Conservation (phyloP, 2,797 vertebrate species). For the Crenuchus spilurus region DNA sequence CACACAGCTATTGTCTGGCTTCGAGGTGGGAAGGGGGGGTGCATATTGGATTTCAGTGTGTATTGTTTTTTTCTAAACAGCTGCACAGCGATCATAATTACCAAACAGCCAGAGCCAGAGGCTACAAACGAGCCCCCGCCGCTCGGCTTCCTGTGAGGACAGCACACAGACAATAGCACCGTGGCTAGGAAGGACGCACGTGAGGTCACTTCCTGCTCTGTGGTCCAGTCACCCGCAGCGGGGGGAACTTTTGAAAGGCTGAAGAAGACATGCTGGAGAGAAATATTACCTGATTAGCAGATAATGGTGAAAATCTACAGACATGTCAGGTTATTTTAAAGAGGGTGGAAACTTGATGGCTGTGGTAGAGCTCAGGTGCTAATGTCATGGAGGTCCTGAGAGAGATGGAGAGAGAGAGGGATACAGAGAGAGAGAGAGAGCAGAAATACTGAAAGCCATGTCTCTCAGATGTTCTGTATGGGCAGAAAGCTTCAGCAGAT, state of each 20-base stretch:
- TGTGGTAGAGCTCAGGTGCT: neutral
- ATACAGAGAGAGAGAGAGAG: conserved; percentile 56
- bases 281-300: neutral
- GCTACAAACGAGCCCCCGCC: conserved; percentile 55
- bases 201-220: conserved; percentile 74
- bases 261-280: neutral
- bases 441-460: conserved; percentile 63
- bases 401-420: conserved; percentile 58
- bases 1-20: conserved; percentile 47
- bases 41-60: conserved; percentile 44
- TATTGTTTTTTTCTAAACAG: conserved; percentile 64
- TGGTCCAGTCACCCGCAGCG: conserved; percentile 59
- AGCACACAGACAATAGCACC: conserved; percentile 71
- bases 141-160: conserved; percentile 64
- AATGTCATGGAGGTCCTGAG: conserved; percentile 1
- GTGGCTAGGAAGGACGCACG: conserved; percentile 72
- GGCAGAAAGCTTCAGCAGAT: conserved; percentile 74
- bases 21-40: conserved; percentile 21
- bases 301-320: neutral
- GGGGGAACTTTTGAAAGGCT: neutral
- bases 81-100: conserved; percentile 63
- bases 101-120: conserved; percentile 55
- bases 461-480: conserved; percentile 71
- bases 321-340: neutral
- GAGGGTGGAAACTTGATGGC: neutral